These are phyloP conservation scores for Novumbra hubbsi DNA, from an alignment of 2,797 vertebrate species.

Conservation along the genomic window DNA sequence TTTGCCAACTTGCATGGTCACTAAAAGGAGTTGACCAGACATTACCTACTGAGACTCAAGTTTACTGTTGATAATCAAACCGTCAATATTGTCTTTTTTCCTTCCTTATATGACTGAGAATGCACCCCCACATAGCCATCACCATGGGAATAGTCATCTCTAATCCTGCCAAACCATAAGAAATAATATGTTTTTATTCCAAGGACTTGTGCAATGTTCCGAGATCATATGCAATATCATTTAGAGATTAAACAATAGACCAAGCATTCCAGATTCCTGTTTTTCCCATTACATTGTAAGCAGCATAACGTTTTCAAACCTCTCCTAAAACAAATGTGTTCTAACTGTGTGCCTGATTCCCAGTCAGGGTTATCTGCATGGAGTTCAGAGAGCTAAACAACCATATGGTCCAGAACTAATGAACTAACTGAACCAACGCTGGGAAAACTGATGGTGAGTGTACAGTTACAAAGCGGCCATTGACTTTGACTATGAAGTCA, in stretches of 20 bases:
- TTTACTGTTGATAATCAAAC: constrained; percentile 34
- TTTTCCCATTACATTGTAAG: neutral
- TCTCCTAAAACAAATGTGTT: neutral
- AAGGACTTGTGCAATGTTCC: constrained; percentile 15
- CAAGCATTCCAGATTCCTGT: neutral
- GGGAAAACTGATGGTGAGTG: neutral
- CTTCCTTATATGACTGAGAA: neutral
- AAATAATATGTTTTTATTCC: constrained; percentile 55
- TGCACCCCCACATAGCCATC: constrained; percentile 7
- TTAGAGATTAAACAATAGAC: constrained; percentile 18
- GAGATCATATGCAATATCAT: constrained; percentile 36
- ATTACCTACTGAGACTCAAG: constrained; percentile 18
- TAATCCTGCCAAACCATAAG: neutral
- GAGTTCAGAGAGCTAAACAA: constrained; percentile 21
- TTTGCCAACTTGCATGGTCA: neutral
- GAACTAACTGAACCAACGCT: constrained; percentile 30
- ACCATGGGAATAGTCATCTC: neutral
- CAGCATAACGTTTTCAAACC: neutral
- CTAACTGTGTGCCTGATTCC: constrained; percentile 3
- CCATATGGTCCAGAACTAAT: constrained; percentile 62
- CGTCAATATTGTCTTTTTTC: constrained; percentile 15
- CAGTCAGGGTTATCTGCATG: neutral
- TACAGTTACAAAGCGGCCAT: constrained; percentile 15
- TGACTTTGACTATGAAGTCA: constrained; percentile 14
- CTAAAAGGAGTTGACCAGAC: neutral